A percentile compares a stretch with the other conserved stretches of the same genome.
Evolutionary conservation across 2,888 invertebrate genomes (phyloP).

Genomic region (Melangyna quadrimaculata): DNA sequence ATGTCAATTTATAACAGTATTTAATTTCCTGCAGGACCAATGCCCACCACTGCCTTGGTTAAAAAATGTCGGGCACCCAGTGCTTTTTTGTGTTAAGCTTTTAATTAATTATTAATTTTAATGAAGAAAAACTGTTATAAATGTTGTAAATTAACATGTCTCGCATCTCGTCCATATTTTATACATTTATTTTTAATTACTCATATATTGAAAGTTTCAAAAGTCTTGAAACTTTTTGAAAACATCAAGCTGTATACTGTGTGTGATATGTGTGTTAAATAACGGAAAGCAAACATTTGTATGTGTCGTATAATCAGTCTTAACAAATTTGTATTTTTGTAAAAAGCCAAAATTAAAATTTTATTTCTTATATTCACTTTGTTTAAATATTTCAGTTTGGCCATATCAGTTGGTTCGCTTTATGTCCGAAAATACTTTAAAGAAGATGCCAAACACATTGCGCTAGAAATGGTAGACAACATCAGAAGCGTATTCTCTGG

Average conservation of each 20-base stretch:
- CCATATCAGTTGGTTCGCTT: conserved; percentile 90
- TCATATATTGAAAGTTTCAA: not conserved
- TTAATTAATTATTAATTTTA: no score
- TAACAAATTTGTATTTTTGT: not conserved
- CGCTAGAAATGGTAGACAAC: conserved; percentile 92
- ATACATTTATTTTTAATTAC: not conserved
- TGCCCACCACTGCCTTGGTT: no score
- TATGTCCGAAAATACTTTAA: conserved; percentile 94
- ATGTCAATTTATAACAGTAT: no score
- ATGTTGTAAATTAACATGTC: no score
- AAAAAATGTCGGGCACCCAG: no score
- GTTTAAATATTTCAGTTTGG: conserved; percentile 82
- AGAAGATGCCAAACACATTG: conserved; percentile 90
- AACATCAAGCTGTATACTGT: not conserved
- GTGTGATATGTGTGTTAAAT: not conserved
- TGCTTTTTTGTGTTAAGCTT: no score
- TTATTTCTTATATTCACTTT: not conserved
- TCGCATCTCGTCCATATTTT: no score
- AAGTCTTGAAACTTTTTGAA: not conserved
- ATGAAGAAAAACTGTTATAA: no score
- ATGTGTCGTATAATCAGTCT: not conserved
- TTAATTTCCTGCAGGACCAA: no score
- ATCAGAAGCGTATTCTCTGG: conserved; percentile 91
- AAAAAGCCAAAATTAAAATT: not conserved
- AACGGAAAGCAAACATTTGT: not conserved